Base-by-base conservation (phyloP, 2,113 vertebrate genomes). In the Misgurnus anguillicaudatus region DNA sequence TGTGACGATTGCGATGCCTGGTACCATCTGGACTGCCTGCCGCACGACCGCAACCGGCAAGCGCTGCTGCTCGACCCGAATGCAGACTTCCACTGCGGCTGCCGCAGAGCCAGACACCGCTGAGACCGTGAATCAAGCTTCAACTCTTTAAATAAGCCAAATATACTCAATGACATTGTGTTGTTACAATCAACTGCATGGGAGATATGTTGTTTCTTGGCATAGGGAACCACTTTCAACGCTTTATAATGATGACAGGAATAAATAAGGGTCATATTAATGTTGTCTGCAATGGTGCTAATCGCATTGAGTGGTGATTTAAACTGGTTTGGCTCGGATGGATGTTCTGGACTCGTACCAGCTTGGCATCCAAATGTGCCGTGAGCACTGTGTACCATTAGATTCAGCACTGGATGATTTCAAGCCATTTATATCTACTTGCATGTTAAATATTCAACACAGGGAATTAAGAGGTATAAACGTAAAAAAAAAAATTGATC, bases 1-100 rank as follows among this genome's bases (percentile, higher is more conserved):
- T 95, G 94, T n/a, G 94, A 96, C 55, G 91, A 92, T 80, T 96
- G 94, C 42, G 94, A 95, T 13, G 87, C 91, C 82, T 95, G 95
- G 95, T 95, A 92, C 89, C 94, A 94, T 24, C 80, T 95, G 38
- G 92, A 93, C 85, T 95, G 94, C 24, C 92, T 93, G 41, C 94
- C 91, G 1, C 67, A 31, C 39, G n/a, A 88, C 88, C 62, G 94
- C 86, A 64, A 60, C 85, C 87, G 91, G 69, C 88, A 91, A 73
- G 89, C 90, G 45, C 89, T 92, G 14, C 87, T 92, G 73, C 39
- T 83, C 76, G 93, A 96, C 72, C 90, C 92, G 10, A 93, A 85
- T 9, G 92, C 92, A 0, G 93, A 95, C 77, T 96, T 96, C 83
- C 91, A 89, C 87, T 96, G 94, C 36, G 90, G 93, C 72, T 95